Percentiles rank a stretch among this genome's conserved stretches.
These are phyloP conservation scores for Intellagama lesueurii DNA, from an alignment of 2,797 vertebrate species.

Conservation along the genomic window DNA sequence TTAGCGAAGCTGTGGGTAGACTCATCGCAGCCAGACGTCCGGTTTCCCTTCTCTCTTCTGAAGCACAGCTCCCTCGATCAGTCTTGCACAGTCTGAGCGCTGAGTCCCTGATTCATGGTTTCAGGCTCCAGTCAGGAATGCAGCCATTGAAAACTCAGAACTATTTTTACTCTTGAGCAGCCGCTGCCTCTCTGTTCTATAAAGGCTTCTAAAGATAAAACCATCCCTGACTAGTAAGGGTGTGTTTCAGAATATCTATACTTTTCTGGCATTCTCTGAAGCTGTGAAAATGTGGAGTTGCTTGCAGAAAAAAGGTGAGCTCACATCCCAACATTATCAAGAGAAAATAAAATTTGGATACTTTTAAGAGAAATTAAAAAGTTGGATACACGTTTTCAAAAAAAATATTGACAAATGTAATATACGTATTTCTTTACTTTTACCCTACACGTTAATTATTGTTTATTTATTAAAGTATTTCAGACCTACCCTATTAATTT, in stretches of 20 bases:
- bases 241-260: slow-evolving; percentile 25
- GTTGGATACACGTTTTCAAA: slow-evolving; percentile 56
- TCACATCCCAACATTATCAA: slow-evolving; percentile 60
- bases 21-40: slow-evolving; percentile 61
- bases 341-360: slow-evolving; percentile 64
- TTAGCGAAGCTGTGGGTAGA: slow-evolving; percentile 55
- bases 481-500: no score
- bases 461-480: not conserved
- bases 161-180: slow-evolving; percentile 76
- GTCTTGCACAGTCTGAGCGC: slow-evolving; percentile 28
- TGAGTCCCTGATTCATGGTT: slow-evolving; percentile 69
- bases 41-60: slow-evolving; percentile 33
- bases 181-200: slow-evolving; percentile 66
- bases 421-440: not conserved
- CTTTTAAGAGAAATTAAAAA: slow-evolving; percentile 65
- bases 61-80: slow-evolving; percentile 33
- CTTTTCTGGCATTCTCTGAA: slow-evolving; percentile 52
- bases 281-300: slow-evolving; percentile 46
- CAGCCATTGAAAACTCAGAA: slow-evolving; percentile 69
- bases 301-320: slow-evolving; percentile 66
- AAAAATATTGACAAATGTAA: not conserved
- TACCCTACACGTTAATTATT: not conserved
- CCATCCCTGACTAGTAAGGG: slow-evolving; percentile 48
- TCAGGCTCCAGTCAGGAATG: slow-evolving; percentile 73
- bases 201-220: slow-evolving; percentile 62